A percentile compares a stretch with the other conserved stretches of the same genome.
phyloP scores from a whole-genome alignment of 2,113 vertebrate species.

The Ceuthmochares aereus region DNA sequence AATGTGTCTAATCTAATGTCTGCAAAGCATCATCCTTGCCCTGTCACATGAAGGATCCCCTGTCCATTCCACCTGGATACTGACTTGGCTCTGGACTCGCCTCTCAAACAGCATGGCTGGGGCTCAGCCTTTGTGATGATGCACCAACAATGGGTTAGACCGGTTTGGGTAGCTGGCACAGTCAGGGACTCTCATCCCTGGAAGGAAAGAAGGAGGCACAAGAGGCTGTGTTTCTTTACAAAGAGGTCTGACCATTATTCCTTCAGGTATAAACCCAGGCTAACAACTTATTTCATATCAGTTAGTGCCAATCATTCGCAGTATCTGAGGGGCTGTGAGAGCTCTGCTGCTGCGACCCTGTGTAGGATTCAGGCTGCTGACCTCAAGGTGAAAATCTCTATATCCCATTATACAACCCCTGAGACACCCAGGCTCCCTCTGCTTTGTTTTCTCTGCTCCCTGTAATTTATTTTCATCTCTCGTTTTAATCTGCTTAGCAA shows the following conservation, averaged over 20 bases:
- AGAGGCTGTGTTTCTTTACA: background rate
- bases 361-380: background rate
- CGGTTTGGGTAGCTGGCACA: background rate
- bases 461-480: slow-evolving; percentile 21
- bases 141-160: background rate
- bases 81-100: background rate
- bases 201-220: fast-evolving
- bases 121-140: fast-evolving
- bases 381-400: background rate
- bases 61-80: fast-evolving
- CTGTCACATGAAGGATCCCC: background rate
- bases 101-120: background rate
- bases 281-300: background rate
- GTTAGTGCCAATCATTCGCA: background rate
- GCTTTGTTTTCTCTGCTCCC: background rate
- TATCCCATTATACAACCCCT: background rate
- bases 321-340: background rate
- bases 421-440: background rate
- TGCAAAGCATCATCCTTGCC: background rate
- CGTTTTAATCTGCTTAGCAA: background rate
- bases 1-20: fast-evolving
- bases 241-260: background rate
- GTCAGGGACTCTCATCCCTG: fast-evolving
- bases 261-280: background rate
- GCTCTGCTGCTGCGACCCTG: background rate